Conservation (phyloP, 2,888 invertebrate genomes). For the Campoletis raptor region DNA sequence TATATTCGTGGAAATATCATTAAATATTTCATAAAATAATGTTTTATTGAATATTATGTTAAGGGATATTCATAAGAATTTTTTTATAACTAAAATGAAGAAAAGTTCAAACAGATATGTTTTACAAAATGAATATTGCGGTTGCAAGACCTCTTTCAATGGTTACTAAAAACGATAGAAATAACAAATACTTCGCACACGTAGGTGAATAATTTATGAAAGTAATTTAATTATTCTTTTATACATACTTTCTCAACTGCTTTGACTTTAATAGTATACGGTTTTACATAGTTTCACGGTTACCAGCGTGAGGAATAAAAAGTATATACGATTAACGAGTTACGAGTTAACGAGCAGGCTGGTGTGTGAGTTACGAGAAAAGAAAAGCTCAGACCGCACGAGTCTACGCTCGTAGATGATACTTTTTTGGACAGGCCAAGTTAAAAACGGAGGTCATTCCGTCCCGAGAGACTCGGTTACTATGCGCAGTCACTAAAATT, state of each 20-base stretch:
- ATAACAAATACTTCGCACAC: not conserved
- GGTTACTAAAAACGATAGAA: not conserved
- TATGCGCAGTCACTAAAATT: slow-evolving; percentile 44
- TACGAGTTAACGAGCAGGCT: slow-evolving; percentile 50
- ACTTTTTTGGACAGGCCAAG: slow-evolving; percentile 34
- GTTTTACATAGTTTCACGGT: slow-evolving; percentile 17
- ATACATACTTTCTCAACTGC: not conserved
- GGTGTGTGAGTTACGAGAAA: slow-evolving; percentile 36
- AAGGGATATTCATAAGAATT: not conserved
- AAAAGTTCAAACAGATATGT: not conserved
- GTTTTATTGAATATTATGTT: no score
- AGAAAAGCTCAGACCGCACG: slow-evolving; percentile 15
- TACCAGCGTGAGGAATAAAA: not conserved
- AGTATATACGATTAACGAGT: slow-evolving; percentile 25
- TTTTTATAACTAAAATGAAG: not conserved
- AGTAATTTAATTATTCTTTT: not conserved
- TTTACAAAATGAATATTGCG: not conserved
- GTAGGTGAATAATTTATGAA: not conserved
- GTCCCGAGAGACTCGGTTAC: slow-evolving; percentile 13
- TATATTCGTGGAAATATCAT: not conserved
- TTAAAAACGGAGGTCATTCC: slow-evolving; percentile 44
- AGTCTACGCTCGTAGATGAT: slow-evolving; percentile 4
- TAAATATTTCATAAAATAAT: no score
- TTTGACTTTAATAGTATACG: not conserved
- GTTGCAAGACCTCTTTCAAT: not conserved